Evolutionary conservation across 2,113 vertebrate genomes (phyloP).

Genomic region (Fulmarus glacialis): DNA sequence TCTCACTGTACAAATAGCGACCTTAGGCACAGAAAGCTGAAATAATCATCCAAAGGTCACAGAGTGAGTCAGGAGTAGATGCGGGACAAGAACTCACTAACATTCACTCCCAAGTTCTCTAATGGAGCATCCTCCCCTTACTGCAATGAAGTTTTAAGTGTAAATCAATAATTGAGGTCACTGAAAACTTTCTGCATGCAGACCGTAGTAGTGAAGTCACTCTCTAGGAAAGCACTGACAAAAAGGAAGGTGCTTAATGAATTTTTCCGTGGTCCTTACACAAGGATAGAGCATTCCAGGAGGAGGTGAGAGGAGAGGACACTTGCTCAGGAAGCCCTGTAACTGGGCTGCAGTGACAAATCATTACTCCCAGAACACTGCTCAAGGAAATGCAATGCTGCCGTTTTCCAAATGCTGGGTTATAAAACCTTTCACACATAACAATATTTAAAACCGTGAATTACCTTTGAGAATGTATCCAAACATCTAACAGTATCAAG

Average conservation of each 20-base stretch:
- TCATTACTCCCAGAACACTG: slow-evolving; percentile 39
- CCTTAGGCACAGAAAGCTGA: not conserved
- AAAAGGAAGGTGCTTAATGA: not conserved
- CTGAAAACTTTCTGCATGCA: not conserved
- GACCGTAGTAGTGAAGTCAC: not conserved
- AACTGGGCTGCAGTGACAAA: slow-evolving; percentile 28
- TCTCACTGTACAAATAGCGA: not conserved
- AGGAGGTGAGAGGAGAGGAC: not conserved
- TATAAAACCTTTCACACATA: slow-evolving; percentile 60
- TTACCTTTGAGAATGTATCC: slow-evolving; percentile 24
- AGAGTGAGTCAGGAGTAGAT: not conserved
- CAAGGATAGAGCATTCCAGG: not conserved
- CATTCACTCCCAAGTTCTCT: not conserved
- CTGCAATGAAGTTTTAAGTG: not conserved
- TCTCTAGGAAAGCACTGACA: not conserved
- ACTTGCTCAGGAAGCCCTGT: not conserved
- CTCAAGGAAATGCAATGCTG: slow-evolving; percentile 53
- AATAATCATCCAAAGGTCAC: slow-evolving; percentile 24
- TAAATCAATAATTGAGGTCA: slow-evolving; percentile 17
- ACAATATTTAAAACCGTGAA: slow-evolving; percentile 64
- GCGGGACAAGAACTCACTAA: not conserved
- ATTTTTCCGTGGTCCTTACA: not conserved
- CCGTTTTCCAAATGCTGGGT: slow-evolving; percentile 59
- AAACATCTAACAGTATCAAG: slow-evolving; percentile 53
- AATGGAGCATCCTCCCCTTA: not conserved